phyloP scores from a whole-genome alignment of 2,888 invertebrate genomes.

The Lasiommata megera region DNA sequence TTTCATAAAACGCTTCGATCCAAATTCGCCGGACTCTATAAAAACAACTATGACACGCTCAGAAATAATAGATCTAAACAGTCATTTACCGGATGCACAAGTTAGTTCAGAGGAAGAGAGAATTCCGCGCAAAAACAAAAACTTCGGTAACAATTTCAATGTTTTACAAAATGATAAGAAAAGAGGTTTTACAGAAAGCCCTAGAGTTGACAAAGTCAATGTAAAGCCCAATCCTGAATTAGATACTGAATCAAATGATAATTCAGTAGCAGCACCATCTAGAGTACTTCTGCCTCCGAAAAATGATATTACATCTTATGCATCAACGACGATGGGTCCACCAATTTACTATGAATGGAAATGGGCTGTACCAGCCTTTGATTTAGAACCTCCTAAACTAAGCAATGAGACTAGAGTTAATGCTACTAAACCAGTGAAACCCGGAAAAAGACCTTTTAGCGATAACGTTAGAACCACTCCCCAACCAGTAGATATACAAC shows the following conservation, averaged over 20 bases:
- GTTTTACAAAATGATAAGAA: slow-evolving; percentile 48
- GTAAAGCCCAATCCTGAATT: slow-evolving; percentile 45
- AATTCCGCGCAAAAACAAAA: slow-evolving; percentile 56
- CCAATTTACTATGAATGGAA: slow-evolving; percentile 85
- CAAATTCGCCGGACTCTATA: slow-evolving; percentile 59
- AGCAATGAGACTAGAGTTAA: slow-evolving; percentile 61
- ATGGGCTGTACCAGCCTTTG: slow-evolving; percentile 83
- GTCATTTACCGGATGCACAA: slow-evolving; percentile 62
- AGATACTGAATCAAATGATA: slow-evolving; percentile 23
- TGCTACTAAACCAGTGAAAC: slow-evolving; percentile 45
- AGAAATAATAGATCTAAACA: slow-evolving; percentile 63
- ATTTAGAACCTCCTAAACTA: slow-evolving; percentile 77
- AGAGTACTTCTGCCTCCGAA: slow-evolving; percentile 79
- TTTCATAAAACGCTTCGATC: slow-evolving; percentile 74
- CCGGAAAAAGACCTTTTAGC: slow-evolving; percentile 59
- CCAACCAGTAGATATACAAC: slow-evolving; percentile 45
- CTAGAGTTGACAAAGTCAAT: slow-evolving; percentile 57
- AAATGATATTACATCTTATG: slow-evolving; percentile 56
- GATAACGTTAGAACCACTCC: slow-evolving; percentile 56
- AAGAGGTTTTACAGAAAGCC: slow-evolving; percentile 46
- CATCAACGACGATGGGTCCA: slow-evolving; percentile 81
- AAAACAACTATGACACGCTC: slow-evolving; percentile 66
- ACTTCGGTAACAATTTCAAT: slow-evolving; percentile 53
- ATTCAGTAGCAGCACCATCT: slow-evolving; percentile 45
- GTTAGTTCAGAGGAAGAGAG: slow-evolving; percentile 66